A percentile compares a stretch with the other conserved stretches of the same genome.
Evolutionary conservation across 1,140 invertebrate species (phyloP).

Genomic region (Papilio helenus): DNA sequence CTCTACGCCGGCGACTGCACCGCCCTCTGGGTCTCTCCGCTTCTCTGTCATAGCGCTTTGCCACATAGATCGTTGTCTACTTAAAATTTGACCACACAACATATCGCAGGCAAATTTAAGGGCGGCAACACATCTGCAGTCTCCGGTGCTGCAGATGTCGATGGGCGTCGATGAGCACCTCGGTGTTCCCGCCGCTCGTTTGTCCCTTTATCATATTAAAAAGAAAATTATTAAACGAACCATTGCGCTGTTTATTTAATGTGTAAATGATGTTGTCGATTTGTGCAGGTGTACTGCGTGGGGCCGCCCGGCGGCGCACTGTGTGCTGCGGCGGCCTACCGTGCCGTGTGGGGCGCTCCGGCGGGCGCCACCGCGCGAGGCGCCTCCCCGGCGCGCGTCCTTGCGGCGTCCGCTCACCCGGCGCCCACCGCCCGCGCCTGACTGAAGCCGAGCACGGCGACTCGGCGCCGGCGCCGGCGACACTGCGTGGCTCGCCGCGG

Average conservation of each 20-base stretch:
- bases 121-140: too few species aligned
- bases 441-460: neutral
- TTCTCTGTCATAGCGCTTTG: neutral
- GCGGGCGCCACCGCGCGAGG: slow-evolving; percentile 32
- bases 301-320: slow-evolving; percentile 51
- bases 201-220: too few species aligned
- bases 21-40: slow-evolving; percentile 86
- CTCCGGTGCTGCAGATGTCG: too few species aligned
- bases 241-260: neutral
- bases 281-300: slow-evolving; percentile 56
- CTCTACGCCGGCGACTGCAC: slow-evolving; percentile 87
- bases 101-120: too few species aligned
- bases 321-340: slow-evolving; percentile 37
- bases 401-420: neutral
- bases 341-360: slow-evolving; percentile 39
- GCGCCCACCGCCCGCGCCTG: neutral
- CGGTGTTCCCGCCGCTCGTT: too few species aligned
- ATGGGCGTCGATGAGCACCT: too few species aligned
- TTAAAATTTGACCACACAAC: too few species aligned
- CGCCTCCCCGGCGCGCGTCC: slow-evolving; percentile 8
- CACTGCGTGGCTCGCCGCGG: too few species aligned
- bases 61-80: too few species aligned
- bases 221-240: too few species aligned
- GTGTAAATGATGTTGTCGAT: neutral
- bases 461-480: too few species aligned